Evolutionary conservation across 2,797 vertebrate species (phyloP).

Genomic region (Cygnus olor): DNA sequence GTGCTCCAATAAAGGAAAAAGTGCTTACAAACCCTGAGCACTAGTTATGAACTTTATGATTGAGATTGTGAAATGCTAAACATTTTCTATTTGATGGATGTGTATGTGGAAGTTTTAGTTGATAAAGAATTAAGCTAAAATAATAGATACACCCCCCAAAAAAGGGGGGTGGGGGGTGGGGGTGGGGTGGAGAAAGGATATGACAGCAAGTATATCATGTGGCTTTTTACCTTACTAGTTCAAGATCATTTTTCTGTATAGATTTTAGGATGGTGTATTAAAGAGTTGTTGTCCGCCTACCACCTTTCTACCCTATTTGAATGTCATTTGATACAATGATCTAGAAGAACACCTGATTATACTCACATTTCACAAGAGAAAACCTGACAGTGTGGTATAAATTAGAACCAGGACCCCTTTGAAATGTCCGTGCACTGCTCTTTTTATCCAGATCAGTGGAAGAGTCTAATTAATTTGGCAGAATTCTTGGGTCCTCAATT

Average conservation of each 20-base stretch:
- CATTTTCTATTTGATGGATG: background rate
- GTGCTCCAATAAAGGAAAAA: background rate
- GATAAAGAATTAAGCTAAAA: background rate
- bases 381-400: background rate
- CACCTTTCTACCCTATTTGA: background rate
- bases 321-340: background rate
- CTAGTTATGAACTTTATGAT: background rate
- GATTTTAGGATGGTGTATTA: background rate
- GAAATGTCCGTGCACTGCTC: conserved; percentile 3
- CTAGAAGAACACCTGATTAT: background rate
- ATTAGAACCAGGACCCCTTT: background rate
- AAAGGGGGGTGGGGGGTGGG: no score
- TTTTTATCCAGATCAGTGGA: conserved; percentile 62
- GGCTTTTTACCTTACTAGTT: background rate
- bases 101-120: background rate
- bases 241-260: background rate
- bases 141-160: background rate
- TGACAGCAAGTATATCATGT: background rate
- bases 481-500: conserved; percentile 58
- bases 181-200: no score
- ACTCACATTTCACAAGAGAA: background rate
- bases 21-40: background rate
- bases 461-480: conserved; percentile 74
- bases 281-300: background rate
- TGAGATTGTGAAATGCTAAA: background rate